Evolutionary conservation across 2,113 vertebrate species (phyloP).

Genomic region (Callionymus lyra): DNA sequence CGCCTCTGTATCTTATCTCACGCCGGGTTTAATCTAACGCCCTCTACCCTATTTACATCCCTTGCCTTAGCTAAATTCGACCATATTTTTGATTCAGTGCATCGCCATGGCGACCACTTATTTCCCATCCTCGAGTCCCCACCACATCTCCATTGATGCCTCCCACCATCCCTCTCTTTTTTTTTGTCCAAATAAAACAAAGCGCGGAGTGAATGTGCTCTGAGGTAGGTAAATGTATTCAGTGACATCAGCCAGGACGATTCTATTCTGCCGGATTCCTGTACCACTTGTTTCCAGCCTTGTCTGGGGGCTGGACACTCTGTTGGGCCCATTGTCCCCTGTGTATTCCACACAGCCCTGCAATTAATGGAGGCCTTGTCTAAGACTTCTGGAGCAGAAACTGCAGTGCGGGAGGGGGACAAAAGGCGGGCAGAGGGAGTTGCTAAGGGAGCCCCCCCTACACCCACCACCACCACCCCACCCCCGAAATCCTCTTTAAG

Average conservation of each 20-base stretch:
- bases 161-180: constrained; percentile 42
- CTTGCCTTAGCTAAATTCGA: constrained; percentile 47
- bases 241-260: constrained; percentile 89
- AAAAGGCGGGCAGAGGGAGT: constrained; percentile 80
- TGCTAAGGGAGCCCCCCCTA: constrained; percentile 67
- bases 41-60: constrained; percentile 52
- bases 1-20: constrained; percentile 51
- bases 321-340: constrained; percentile 82
- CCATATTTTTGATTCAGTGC: constrained; percentile 61
- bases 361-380: constrained; percentile 97
- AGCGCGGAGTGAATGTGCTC: constrained; percentile 76
- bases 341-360: constrained; percentile 74
- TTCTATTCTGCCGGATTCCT: constrained; percentile 86
- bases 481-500: constrained; percentile 41
- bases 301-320: constrained; percentile 85
- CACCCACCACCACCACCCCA: too few relatives aligned
- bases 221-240: constrained; percentile 99
- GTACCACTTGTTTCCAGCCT: constrained; percentile 90
- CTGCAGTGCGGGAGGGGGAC: constrained; percentile 71
- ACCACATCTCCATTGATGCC: constrained; percentile 47
- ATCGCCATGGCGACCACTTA: constrained; percentile 73
- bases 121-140: constrained; percentile 62
- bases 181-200: constrained; percentile 69
- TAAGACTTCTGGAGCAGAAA: constrained; percentile 83
- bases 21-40: constrained; percentile 45